Base-by-base conservation (phyloP, 1,140 invertebrate species). In the Drosophila burlai region DNA sequence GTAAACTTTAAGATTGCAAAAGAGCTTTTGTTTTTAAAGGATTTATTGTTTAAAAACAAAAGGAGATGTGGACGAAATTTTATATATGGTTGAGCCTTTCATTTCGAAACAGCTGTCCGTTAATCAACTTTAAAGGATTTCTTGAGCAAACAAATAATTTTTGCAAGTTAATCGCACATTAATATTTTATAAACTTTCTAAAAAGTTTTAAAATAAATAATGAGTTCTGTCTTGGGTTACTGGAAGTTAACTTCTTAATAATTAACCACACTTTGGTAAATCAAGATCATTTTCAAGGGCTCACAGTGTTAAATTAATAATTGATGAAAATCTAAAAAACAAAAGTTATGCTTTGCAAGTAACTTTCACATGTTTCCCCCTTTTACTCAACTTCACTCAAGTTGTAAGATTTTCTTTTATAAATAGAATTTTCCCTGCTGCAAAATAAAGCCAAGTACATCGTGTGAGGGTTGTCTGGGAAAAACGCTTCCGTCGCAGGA, bases 401-500 rank as follows among this genome's bases (percentile, higher is more conserved):
- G 6, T 6, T 18, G 16, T 21, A 18, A 16, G 50, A 18, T 18
- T 63, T 16, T 26, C 18, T 3, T 31, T 26, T 63, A 21, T 24
- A 18, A 55, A 55, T 24, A 55, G 36, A 38, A 55, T 24, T 11
- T 55, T 24, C 21, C 1, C 4, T 1, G 26, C 13, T 31, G 11
- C 21, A 66, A 68, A 66, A 26, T 40, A 68, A n/a, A n/a, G 5
- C 36, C 10, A 24, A 26, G 36, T 46, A 58, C 11, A 21, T 45
- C 16, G 49, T 34, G 13, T 52, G 49, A 34, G 49, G 34, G 36
- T 69, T 81, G 68, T 74, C 57, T 52, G 68, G 31, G 66, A 68
- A 65, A 83, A 83, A 65, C 38, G 47, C 42, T 89, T 86, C 84
- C 83, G 83, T 67, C 80, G 80, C 83, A 87, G 81, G 46, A 71